Percentiles rank a stretch among this genome's conserved stretches.
Evolutionary conservation across 2,888 invertebrate genomes (phyloP).

Genomic region (Cerastis rubricosa): DNA sequence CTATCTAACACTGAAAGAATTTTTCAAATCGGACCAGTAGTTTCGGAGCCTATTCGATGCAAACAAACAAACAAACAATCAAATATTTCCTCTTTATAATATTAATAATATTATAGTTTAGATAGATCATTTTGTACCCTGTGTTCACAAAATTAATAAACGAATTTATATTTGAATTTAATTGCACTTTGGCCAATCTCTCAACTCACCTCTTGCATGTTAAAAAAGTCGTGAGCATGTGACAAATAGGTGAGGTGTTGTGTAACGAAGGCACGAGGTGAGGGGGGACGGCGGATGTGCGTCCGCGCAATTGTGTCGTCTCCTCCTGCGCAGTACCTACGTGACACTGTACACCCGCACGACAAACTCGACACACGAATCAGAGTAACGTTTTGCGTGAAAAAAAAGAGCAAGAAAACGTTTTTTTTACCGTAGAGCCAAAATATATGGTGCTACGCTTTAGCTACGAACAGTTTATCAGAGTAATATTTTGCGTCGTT

Average conservation of each 20-base stretch:
- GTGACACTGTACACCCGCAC: slow-evolving; percentile 44
- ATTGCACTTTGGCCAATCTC: background rate
- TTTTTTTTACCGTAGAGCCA: no score
- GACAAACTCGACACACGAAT: background rate
- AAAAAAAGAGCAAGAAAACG: no score
- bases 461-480: background rate
- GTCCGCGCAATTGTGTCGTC: slow-evolving; percentile 65
- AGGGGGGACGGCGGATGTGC: slow-evolving; percentile 63
- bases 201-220: background rate
- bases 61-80: no score
- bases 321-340: slow-evolving; percentile 54
- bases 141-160: no score
- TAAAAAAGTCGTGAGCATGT: slow-evolving; percentile 18
- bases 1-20: no score
- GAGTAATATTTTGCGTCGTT: background rate
- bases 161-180: no score
- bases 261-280: slow-evolving; percentile 54
- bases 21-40: no score
- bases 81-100: no score
- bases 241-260: slow-evolving; percentile 46
- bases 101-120: no score
- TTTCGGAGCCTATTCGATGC: no score
- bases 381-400: background rate
- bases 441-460: no score
- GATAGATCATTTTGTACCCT: no score